Evolutionary conservation across 2,113 vertebrate genomes (phyloP).

Genomic region (Hydropotes inermis): DNA sequence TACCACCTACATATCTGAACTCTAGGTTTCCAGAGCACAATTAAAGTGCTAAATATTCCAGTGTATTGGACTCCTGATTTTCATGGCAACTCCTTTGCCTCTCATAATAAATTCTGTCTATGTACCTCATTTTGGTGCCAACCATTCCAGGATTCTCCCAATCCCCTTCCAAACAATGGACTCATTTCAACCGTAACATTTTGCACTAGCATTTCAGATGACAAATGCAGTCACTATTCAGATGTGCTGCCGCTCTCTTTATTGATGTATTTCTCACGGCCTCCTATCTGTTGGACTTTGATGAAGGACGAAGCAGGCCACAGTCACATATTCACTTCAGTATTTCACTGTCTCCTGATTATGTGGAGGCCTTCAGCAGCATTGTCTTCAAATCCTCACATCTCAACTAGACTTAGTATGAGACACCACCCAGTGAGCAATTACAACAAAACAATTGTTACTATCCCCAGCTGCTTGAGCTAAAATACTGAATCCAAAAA

Average conservation of each 20-base stretch:
- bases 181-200: neutral
- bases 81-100: neutral
- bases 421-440: neutral
- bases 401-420: neutral
- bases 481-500: neutral
- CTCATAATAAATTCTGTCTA: neutral
- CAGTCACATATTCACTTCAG: neutral
- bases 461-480: neutral
- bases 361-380: neutral
- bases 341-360: neutral
- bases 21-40: neutral
- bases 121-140: neutral
- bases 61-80: neutral
- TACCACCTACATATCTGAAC: neutral
- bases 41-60: neutral
- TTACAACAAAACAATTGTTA: slow-evolving; percentile 5
- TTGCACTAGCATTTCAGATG: neutral
- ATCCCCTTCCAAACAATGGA: neutral
- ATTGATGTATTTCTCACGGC: neutral
- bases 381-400: neutral
- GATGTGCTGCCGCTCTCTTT: neutral
- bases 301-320: neutral
- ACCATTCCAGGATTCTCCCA: neutral
- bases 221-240: neutral
- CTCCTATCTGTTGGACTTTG: neutral